A percentile compares a stretch with the other conserved stretches of the same genome.
Conservation (phyloP, 2,797 vertebrate genomes). For the Gymnodraco acuticeps region DNA sequence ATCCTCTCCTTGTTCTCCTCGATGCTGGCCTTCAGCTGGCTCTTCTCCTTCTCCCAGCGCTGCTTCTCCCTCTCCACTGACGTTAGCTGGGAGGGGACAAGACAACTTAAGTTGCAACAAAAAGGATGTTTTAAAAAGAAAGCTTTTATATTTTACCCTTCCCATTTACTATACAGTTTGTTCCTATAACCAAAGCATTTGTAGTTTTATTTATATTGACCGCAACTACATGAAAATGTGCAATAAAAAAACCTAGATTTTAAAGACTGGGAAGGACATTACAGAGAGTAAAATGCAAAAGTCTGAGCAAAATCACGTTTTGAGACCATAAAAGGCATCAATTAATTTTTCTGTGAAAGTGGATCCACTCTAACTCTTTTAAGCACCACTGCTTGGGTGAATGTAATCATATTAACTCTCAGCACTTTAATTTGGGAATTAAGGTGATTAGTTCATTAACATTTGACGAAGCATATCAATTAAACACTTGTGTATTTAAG, state of each 20-base stretch:
- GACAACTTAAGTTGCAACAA: background rate
- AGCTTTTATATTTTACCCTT: background rate
- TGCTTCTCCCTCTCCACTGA: constrained; percentile 96
- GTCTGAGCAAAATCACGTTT: no score
- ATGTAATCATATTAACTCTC: constrained; percentile 21
- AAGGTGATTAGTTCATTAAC: constrained; percentile 23
- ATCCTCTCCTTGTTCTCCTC: constrained; percentile 99
- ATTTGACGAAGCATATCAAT: constrained; percentile 25
- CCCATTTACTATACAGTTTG: background rate
- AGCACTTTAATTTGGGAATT: constrained; percentile 32
- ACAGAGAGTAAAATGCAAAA: background rate
- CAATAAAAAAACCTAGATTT: background rate
- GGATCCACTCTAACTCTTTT: constrained; percentile 13
- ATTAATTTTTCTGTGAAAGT: constrained; percentile 18
- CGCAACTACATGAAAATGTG: background rate
- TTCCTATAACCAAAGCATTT: background rate
- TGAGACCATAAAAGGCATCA: background rate
- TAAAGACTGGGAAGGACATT: background rate
- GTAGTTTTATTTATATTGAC: background rate
- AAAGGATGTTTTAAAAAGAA: background rate
- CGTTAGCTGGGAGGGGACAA: constrained; percentile 84
- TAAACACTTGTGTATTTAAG: constrained; percentile 1
- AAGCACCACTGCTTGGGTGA: constrained; percentile 9
- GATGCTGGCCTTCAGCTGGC: constrained; percentile 95
- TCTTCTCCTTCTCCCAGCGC: constrained; percentile 97